These are phyloP conservation scores for Drosophila sordidapex DNA, from an alignment of 2,888 invertebrate species.

Conservation along the genomic window DNA sequence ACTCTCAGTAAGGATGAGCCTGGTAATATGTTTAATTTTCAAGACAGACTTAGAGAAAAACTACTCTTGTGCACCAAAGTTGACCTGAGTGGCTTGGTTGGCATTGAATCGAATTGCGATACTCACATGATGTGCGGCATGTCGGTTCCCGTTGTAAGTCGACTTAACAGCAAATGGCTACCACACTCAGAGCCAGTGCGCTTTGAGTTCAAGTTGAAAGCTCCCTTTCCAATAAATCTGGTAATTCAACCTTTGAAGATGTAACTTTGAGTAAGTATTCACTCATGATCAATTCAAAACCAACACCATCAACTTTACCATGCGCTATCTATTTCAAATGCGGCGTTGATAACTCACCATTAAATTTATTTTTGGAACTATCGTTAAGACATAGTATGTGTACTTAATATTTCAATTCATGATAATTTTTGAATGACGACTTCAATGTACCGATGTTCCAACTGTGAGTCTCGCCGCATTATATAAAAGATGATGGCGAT, in stretches of 20 bases:
- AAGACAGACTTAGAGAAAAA: conserved; percentile 80
- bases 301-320: conserved; percentile 10
- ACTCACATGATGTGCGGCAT: conserved; percentile 77
- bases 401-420: too few relatives aligned
- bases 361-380: conserved; percentile 35
- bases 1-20: conserved; percentile 83
- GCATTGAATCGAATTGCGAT: conserved; percentile 63
- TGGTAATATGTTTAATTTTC: conserved; percentile 84
- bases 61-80: conserved; percentile 49
- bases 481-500: too few relatives aligned
- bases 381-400: too few relatives aligned
- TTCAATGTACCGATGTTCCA: too few relatives aligned
- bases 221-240: conserved; percentile 71
- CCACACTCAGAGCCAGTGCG: too few relatives aligned
- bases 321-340: conserved; percentile 67
- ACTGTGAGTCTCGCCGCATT: too few relatives aligned
- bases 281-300: conserved; percentile 57
- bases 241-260: conserved; percentile 65
- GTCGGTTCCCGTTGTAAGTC: conserved; percentile 55
- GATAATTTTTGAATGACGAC: too few relatives aligned
- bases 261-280: conserved; percentile 70
- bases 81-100: conserved; percentile 56
- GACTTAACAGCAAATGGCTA: conserved; percentile 17
- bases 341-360: conserved; percentile 63
- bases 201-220: conserved; percentile 60